Evolutionary conservation across 2,797 vertebrate species (phyloP).

Genomic region (Hemibagrus guttatus): DNA sequence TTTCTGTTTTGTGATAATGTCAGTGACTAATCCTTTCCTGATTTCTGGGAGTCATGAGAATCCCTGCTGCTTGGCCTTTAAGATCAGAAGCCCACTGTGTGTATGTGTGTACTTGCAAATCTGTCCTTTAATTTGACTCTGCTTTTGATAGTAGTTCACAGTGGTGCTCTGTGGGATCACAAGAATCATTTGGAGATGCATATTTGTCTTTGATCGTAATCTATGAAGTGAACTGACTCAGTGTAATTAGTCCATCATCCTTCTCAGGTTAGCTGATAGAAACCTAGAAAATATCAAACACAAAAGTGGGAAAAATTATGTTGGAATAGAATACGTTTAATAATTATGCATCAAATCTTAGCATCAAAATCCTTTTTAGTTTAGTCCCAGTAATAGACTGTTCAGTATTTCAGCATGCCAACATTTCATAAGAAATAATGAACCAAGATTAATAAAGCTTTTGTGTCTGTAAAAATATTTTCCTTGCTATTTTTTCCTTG

Average conservation of each 20-base stretch:
- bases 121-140: constrained; percentile 41
- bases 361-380: not conserved
- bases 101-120: constrained; percentile 12
- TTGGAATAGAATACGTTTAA: not conserved
- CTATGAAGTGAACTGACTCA: constrained; percentile 42
- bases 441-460: not conserved
- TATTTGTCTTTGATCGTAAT: constrained; percentile 54
- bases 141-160: constrained; percentile 49
- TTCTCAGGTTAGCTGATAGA: not conserved
- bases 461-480: not conserved
- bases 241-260: not conserved
- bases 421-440: not conserved
- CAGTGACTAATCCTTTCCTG: not conserved
- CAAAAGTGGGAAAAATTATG: not conserved
- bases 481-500: constrained; percentile 7
- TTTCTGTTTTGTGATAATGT: constrained; percentile 6
- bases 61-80: constrained; percentile 22
- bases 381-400: not conserved
- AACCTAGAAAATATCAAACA: not conserved
- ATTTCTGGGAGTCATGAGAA: not conserved
- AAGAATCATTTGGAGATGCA: constrained; percentile 45
- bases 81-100: constrained; percentile 14
- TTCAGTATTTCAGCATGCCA: constrained; percentile 2
- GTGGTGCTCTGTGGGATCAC: constrained; percentile 32
- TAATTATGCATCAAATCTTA: not conserved